Evolutionary conservation across 2,797 vertebrate genomes (phyloP).

Genomic region (Apogon talboti): DNA sequence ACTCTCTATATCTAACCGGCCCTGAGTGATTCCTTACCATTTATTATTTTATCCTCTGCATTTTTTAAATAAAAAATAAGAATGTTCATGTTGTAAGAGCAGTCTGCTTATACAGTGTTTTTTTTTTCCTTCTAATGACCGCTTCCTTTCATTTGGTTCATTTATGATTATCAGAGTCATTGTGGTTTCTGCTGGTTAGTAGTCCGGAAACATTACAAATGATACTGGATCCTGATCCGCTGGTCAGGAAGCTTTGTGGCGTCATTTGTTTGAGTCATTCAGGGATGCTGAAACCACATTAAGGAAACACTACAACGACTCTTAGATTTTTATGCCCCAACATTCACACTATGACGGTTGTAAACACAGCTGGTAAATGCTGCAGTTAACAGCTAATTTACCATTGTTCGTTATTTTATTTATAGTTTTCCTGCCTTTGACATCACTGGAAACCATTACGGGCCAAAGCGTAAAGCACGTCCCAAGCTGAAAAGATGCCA

Average conservation of each 20-base stretch:
- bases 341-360: slow-evolving; percentile 27
- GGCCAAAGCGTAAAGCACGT: slow-evolving; percentile 5
- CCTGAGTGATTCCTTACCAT: no score
- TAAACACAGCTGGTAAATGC: slow-evolving; percentile 29
- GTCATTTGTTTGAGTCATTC: slow-evolving; percentile 62
- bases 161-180: neutral
- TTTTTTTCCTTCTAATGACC: neutral
- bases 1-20: no score
- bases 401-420: slow-evolving; percentile 30
- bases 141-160: slow-evolving; percentile 18
- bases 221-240: slow-evolving; percentile 27
- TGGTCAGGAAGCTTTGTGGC: slow-evolving; percentile 52
- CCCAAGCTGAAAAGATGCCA: slow-evolving; percentile 31
- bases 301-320: slow-evolving; percentile 6
- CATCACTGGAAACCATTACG: slow-evolving; percentile 13
- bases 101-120: no score
- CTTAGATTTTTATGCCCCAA: slow-evolving; percentile 37
- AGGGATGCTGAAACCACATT: slow-evolving; percentile 66
- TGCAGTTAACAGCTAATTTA: slow-evolving; percentile 37
- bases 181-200: slow-evolving; percentile 25
- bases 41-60: no score
- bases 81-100: no score
- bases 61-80: no score
- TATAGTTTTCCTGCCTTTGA: slow-evolving; percentile 20
- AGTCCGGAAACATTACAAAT: slow-evolving; percentile 58